Evolutionary conservation across 2,888 invertebrate genomes (phyloP), one percentile per base, ranked within the genome.

Genomic region (Toxonevra muliebris): DNA sequence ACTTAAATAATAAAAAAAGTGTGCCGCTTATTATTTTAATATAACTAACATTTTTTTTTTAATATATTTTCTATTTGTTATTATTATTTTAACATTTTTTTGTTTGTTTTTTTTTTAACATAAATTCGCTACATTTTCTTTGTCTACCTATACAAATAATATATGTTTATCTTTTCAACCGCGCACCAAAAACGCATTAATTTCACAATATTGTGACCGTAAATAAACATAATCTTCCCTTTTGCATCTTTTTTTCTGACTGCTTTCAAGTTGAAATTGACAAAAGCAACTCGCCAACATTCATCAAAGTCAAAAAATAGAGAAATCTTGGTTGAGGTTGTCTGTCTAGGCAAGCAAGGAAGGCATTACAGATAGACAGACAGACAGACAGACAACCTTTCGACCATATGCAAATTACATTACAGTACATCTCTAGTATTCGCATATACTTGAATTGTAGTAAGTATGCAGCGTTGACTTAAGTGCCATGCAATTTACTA

Each of bases 291-390:
- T 78, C 69, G 76, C 72, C 71, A 77, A 78, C 82, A 85, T 84
- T 81, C 80, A 81, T 84, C 84, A 85, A 84, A 84, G 84, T 84
- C 84, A 81, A 79, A 82, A 70, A 74, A 77, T 80, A 79, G 80
- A 82, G 77, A 79, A 80, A 80, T 79, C 79, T 74, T 60, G 17
- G 17, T 20, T 30, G 52, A 42, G 54, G 41, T 57, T 17, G 17
- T 43, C 30, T 12, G 42, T 8, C 43, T 63, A 67, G 68, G 54
- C 69, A 60, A 65, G 45, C 48, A 48, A 65, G 43, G 58, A 61
- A 55, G 17, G 4, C n/a, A 45, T 11, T 30, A 41, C 41, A 43
- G 12, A 45, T 19, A 59, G 45, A 42, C 19, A 42, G 15, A 5
- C 20, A 45, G 30, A 61, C 48, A 30, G 10, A n/a, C 30, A 13